Evolutionary conservation across 2,113 vertebrate genomes (phyloP).

Genomic region (Laterallus jamaicensis): DNA sequence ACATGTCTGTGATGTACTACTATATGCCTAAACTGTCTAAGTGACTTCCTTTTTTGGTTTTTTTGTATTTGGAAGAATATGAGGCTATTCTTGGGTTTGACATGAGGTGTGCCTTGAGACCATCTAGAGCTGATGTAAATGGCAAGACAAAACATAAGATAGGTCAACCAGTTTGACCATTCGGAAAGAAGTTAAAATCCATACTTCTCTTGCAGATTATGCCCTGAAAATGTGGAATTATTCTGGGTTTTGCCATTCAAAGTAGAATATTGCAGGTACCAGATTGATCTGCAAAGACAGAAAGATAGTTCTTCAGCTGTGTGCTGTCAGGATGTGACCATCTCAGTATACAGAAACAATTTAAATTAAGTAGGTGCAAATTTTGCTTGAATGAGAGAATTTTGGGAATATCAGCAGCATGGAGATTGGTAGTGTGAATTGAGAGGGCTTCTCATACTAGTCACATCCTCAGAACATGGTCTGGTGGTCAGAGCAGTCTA

Average conservation of each 20-base stretch:
- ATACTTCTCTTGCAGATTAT: neutral
- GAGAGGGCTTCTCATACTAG: neutral
- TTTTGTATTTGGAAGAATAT: neutral
- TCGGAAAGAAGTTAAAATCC: neutral
- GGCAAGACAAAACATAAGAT: neutral
- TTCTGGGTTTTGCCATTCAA: neutral
- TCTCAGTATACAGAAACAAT: neutral
- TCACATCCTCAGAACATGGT: neutral
- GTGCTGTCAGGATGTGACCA: neutral
- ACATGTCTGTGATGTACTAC: neutral
- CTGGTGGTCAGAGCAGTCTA: neutral
- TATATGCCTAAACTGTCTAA: neutral
- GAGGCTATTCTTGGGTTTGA: neutral
- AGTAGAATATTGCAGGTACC: neutral
- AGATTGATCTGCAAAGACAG: neutral
- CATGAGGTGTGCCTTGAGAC: neutral
- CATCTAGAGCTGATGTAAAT: neutral
- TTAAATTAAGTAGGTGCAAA: neutral
- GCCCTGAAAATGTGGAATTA: neutral
- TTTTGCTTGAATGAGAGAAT: neutral
- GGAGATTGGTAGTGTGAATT: neutral
- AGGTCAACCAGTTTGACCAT: neutral
- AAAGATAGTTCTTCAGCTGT: neutral
- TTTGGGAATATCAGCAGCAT: neutral
- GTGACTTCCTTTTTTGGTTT: neutral